A percentile compares a stretch with the other conserved stretches of the same genome.
These are phyloP conservation scores for Ochotona curzoniae DNA, from an alignment of 2,113 vertebrate species.

Conservation along the genomic window DNA sequence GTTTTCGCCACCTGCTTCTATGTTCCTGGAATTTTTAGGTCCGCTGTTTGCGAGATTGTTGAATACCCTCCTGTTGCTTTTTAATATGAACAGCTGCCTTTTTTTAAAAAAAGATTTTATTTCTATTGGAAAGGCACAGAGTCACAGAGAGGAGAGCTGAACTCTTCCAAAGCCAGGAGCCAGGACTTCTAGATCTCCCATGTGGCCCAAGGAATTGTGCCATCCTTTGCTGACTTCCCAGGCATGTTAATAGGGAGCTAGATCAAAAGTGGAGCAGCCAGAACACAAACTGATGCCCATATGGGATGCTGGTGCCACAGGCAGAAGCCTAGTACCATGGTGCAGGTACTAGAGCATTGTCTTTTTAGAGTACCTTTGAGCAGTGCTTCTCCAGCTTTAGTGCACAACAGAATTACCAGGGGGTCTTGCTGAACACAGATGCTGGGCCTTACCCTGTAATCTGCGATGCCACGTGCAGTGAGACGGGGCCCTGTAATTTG, in stretches of 20 bases:
- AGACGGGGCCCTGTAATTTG: neutral
- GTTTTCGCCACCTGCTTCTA: slow-evolving; percentile 3
- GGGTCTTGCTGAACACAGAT: neutral
- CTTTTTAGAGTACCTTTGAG: slow-evolving; percentile 8
- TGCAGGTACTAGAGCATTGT: neutral
- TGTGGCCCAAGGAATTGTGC: too few species aligned
- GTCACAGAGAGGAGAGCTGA: too few species aligned
- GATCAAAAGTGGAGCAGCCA: too few species aligned
- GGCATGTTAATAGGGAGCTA: too few species aligned
- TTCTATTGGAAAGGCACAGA: too few species aligned
- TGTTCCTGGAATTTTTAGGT: slow-evolving; percentile 34
- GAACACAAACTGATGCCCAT: too few species aligned
- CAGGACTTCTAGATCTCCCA: too few species aligned
- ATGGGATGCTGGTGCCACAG: too few species aligned
- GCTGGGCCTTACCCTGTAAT: neutral
- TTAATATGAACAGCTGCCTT: neutral
- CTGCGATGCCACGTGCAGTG: slow-evolving; percentile 10
- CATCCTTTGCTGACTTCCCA: too few species aligned
- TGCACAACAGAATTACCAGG: neutral
- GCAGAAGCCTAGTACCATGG: too few species aligned
- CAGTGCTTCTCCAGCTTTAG: slow-evolving; percentile 1
- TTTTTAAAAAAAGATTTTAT: too few species aligned
- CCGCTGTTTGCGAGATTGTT: neutral
- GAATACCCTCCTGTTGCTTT: neutral
- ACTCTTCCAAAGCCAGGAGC: too few species aligned